These are phyloP conservation scores for Lasioglossum villosulum DNA, from an alignment of 2,888 invertebrate species.

Conservation along the genomic window DNA sequence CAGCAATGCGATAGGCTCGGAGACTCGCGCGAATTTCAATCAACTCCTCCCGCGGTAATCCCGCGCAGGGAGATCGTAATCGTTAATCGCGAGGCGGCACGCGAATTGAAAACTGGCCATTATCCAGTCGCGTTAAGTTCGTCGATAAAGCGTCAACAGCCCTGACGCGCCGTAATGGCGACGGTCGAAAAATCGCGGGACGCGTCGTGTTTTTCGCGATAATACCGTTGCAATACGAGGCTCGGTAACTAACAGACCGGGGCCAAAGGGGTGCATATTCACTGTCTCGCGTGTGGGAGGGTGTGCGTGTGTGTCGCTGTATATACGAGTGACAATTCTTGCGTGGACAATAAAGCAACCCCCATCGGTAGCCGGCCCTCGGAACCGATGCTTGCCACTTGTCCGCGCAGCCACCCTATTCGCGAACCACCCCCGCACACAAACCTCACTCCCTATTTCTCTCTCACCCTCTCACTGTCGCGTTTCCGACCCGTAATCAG, in stretches of 20 bases:
- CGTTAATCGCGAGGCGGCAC: not conserved
- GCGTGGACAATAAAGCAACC: conserved; percentile 60
- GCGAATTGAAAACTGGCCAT: conserved; percentile 46
- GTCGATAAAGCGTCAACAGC: conserved; percentile 42
- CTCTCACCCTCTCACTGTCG: not conserved
- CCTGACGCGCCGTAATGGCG: conserved; percentile 27
- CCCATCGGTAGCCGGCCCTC: conserved; percentile 40
- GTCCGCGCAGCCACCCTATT: conserved; percentile 19
- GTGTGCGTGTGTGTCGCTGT: not conserved
- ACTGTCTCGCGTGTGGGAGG: not conserved
- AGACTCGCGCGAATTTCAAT: not conserved
- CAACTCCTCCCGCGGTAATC: not conserved
- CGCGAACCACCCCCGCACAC: not conserved
- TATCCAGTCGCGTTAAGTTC: conserved; percentile 39
- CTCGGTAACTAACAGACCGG: conserved; percentile 27
- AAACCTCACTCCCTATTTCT: not conserved
- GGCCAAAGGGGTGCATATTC: not conserved
- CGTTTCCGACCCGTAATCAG: conserved; percentile 60
- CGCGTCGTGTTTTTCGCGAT: conserved; percentile 45
- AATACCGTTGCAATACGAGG: conserved; percentile 48
- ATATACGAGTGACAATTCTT: conserved; percentile 60
- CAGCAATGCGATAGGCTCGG: not conserved
- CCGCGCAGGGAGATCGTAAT: conserved; percentile 1
- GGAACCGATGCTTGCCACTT: conserved; percentile 51
- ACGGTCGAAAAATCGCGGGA: conserved; percentile 49